A percentile compares a stretch with the other conserved stretches of the same genome.
Evolutionary conservation across 2,113 vertebrate genomes (phyloP).

Genomic region (Odontophorus gujanensis): DNA sequence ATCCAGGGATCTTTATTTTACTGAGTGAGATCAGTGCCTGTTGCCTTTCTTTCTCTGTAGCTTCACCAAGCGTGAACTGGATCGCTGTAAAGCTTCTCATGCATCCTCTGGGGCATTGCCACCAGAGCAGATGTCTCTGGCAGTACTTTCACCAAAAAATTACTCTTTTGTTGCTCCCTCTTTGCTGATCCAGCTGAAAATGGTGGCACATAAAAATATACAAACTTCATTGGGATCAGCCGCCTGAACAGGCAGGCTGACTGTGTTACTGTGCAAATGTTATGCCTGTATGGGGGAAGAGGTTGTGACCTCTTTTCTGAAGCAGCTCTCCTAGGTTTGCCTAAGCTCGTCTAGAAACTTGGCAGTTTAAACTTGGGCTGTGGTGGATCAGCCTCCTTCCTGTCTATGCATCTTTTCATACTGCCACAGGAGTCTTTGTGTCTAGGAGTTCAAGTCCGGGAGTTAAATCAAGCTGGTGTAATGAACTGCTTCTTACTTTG

Average conservation of each 20-base stretch:
- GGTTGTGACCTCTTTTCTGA: conserved; percentile 9
- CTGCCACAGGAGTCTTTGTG: neutral
- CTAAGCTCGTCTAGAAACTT: neutral
- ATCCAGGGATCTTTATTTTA: neutral
- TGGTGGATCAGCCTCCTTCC: neutral
- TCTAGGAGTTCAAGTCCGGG: neutral
- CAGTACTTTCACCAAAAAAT: neutral
- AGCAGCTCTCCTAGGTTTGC: conserved; percentile 17
- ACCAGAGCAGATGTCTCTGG: neutral
- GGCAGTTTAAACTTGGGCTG: neutral
- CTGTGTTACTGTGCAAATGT: neutral
- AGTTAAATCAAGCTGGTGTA: neutral
- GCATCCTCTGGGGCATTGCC: neutral
- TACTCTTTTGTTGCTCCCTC: neutral
- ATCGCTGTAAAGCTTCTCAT: neutral
- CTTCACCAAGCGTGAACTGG: neutral
- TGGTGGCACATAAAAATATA: neutral
- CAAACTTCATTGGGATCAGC: neutral
- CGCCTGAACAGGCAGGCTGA: neutral
- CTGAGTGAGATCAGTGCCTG: neutral
- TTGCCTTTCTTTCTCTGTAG: neutral
- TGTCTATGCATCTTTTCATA: neutral
- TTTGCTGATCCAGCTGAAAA: conserved; percentile 21
- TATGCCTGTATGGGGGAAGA: neutral
- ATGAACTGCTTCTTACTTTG: neutral